phyloP scores from a whole-genome alignment of 2,113 vertebrate genomes.

The Coryphaenoides rupestris region DNA sequence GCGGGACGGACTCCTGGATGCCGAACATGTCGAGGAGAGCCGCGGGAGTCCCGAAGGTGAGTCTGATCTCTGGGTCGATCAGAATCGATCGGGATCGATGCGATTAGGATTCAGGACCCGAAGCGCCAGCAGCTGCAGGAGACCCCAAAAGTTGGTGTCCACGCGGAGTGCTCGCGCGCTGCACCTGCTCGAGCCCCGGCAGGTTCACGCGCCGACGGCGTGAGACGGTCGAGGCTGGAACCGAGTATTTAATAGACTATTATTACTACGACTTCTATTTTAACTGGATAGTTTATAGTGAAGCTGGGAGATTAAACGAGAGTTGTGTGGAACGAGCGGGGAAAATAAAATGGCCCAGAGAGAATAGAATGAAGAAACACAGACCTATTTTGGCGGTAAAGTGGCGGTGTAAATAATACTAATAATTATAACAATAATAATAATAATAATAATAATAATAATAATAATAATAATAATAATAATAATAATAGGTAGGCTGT shows the following conservation, averaged over 20 bases:
- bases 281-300: background rate
- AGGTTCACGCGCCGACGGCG: background rate
- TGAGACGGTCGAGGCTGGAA: background rate
- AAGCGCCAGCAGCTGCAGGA: background rate
- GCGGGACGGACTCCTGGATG: constrained; percentile 54
- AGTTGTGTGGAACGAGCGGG: background rate
- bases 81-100: no score
- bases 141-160: background rate
- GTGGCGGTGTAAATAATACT: background rate
- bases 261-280: background rate
- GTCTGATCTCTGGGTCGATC: background rate
- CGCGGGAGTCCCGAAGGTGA: background rate
- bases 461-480: no score
- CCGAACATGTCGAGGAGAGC: constrained; percentile 47
- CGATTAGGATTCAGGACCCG: background rate
- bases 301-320: background rate
- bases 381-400: background rate
- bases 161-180: background rate
- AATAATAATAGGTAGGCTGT: background rate
- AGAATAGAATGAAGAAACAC: background rate
- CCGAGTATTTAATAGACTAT: background rate
- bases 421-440: no score
- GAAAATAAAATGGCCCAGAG: background rate
- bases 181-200: background rate
- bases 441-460: no score